These are phyloP conservation scores for Synergus laeviventris DNA, from an alignment of 2,888 invertebrate species.

Conservation along the genomic window DNA sequence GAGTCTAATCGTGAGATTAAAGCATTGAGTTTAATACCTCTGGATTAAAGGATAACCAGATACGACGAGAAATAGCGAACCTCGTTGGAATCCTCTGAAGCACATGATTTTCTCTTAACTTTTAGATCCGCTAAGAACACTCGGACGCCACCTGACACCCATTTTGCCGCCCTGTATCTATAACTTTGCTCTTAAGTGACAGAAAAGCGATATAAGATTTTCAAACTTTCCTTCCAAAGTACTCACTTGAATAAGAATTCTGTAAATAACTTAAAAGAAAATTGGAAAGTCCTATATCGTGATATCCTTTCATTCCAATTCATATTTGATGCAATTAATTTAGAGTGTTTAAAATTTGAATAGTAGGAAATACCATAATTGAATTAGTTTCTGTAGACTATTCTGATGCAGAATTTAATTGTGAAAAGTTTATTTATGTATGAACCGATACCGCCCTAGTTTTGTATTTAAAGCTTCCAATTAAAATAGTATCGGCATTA, in stretches of 20 bases:
- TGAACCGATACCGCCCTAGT: too few relatives aligned
- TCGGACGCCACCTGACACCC: not conserved
- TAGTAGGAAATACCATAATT: too few relatives aligned
- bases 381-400: too few relatives aligned
- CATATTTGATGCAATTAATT: too few relatives aligned
- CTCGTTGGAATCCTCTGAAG: constrained; percentile 49
- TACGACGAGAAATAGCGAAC: constrained; percentile 58
- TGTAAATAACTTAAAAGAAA: not conserved
- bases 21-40: constrained; percentile 56
- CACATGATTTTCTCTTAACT: constrained; percentile 58
- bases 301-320: too few relatives aligned
- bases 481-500: too few relatives aligned
- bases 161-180: not conserved
- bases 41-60: constrained; percentile 63
- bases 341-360: too few relatives aligned
- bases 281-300: not conserved
- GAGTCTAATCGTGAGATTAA: constrained; percentile 60
- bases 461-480: too few relatives aligned
- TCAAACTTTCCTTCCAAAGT: not conserved
- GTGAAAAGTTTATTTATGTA: too few relatives aligned
- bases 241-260: not conserved
- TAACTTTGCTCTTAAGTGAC: not conserved
- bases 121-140: constrained; percentile 57
- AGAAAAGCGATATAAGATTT: not conserved
- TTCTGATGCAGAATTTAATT: too few relatives aligned